Percentiles rank a stretch among this genome's conserved stretches.
phyloP scores from a whole-genome alignment of 2,113 vertebrate species.

The Prochilodus magdalenae region DNA sequence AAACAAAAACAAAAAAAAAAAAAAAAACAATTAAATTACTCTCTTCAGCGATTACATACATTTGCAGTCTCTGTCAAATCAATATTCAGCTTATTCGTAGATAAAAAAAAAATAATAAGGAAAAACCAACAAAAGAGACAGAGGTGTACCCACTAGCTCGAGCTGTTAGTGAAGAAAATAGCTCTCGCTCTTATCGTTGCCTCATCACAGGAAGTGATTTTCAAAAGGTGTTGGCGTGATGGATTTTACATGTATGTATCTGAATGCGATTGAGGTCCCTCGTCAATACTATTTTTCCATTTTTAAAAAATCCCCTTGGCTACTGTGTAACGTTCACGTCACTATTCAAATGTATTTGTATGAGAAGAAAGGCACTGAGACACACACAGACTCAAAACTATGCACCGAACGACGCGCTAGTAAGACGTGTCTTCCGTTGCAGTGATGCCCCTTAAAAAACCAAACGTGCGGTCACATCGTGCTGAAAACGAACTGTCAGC shows the following conservation, averaged over 20 bases:
- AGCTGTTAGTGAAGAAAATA: conserved; percentile 27
- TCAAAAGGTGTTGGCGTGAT: conserved; percentile 35
- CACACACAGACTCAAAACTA: conserved; percentile 69
- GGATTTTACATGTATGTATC: conserved; percentile 24
- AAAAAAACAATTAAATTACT: conserved; percentile 58
- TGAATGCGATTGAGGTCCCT: conserved; percentile 50
- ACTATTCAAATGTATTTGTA: conserved; percentile 75
- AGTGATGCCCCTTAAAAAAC: conserved; percentile 41
- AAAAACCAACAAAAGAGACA: conserved; percentile 38
- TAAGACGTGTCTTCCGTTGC: conserved; percentile 61
- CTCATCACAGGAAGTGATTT: conserved; percentile 36
- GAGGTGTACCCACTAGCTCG: conserved; percentile 38
- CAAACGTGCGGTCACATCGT: conserved; percentile 18
- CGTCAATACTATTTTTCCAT: conserved; percentile 45
- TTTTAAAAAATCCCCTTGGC: conserved; percentile 53
- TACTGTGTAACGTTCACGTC: conserved; percentile 73
- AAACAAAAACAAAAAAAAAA: conserved; percentile 26
- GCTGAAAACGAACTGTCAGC: conserved; percentile 23
- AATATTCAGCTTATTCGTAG: conserved; percentile 74
- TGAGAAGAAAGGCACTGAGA: conserved; percentile 80
- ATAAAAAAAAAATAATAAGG: conserved; percentile 58
- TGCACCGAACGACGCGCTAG: conserved; percentile 61
- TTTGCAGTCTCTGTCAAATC: conserved; percentile 70
- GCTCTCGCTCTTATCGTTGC: conserved; percentile 28
- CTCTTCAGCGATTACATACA: conserved; percentile 67